Percentiles rank a stretch among this genome's conserved stretches.
Evolutionary conservation across 2,888 invertebrate genomes (phyloP).

Genomic region (Villa cingulata): DNA sequence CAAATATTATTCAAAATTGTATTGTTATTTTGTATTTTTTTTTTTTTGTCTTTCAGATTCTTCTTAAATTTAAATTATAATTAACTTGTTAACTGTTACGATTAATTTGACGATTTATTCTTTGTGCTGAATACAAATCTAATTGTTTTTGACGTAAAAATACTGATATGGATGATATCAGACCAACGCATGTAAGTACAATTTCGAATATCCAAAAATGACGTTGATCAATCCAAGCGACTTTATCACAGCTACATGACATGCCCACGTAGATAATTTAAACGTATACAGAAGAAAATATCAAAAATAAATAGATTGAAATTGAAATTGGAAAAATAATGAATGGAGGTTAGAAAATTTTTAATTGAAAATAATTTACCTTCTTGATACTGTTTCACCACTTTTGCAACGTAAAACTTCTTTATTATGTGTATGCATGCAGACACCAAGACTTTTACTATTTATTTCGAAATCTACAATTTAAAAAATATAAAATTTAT

Average conservation of each 20-base stretch:
- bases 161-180: slow-evolving; percentile 25
- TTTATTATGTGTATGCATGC: slow-evolving; percentile 69
- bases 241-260: slow-evolving; percentile 79
- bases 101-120: slow-evolving; percentile 15
- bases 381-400: slow-evolving; percentile 67
- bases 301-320: too few relatives aligned
- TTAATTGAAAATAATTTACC: slow-evolving; percentile 33
- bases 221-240: slow-evolving; percentile 70
- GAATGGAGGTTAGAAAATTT: too few relatives aligned
- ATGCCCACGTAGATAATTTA: too few relatives aligned
- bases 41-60: neutral
- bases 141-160: slow-evolving; percentile 24
- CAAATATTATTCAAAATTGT: too few relatives aligned
- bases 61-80: too few relatives aligned
- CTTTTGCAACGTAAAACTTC: slow-evolving; percentile 68
- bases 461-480: slow-evolving; percentile 59
- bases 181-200: slow-evolving; percentile 24
- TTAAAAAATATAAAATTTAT: slow-evolving; percentile 24
- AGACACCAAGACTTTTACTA: slow-evolving; percentile 68
- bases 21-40: too few relatives aligned
- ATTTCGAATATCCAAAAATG: slow-evolving; percentile 43
- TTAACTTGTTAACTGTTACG: neutral
- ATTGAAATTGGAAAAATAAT: neutral
- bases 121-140: slow-evolving; percentile 12
- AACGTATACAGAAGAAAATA: too few relatives aligned